Base-by-base conservation (phyloP, 2,888 invertebrate species). In the Apamea epomidion region DNA sequence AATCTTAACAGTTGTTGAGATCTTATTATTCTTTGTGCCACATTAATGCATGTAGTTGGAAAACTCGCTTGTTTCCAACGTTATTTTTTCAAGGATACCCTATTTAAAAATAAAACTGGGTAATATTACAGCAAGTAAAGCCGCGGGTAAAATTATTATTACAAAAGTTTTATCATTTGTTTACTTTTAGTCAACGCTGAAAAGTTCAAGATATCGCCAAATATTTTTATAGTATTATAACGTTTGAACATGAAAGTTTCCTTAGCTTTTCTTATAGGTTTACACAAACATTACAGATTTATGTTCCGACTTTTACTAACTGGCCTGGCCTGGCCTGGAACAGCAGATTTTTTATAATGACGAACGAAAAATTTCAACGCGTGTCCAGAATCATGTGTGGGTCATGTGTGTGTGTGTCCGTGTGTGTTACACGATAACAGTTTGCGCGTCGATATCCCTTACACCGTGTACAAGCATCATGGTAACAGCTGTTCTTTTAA, bases 221-320 rank as follows among this genome's bases (percentile, higher is more conserved):
- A 84, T 72, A 80, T 84, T 84, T 84, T 74, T 72, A 71, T 80
- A 83, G 29, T 25, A 71, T 74, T 71, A 71, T 54, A 62, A 74
- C 54, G 71, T 71, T 29, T 21, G 62, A 62, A 16, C 51, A 68
- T 32, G 2, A 32, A 51, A 51, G 51, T 51, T 51, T 7, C 51
- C 32, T 65, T 51, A 16, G 60, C 10, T 18, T 54, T 64, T 73
- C 37, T 29, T 76, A 67, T 21, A 83, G n/a, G 29, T 80, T 81
- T 74, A 73, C 51, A 65, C 18, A 45, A 51, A 16, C 4, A 45
- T 37, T 29, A 62, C 45, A 45, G 45, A 81, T 75, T 82, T 75
- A 75, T 69, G 45, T 64, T 37, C 4, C 25, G 37, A 82, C 54
- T 48, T 81, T 69, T 2, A 54, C 37, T n/a, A n/a, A n/a, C n/a